Conservation (phyloP, 2,797 vertebrate genomes). For the Macrochelys suwanniensis region DNA sequence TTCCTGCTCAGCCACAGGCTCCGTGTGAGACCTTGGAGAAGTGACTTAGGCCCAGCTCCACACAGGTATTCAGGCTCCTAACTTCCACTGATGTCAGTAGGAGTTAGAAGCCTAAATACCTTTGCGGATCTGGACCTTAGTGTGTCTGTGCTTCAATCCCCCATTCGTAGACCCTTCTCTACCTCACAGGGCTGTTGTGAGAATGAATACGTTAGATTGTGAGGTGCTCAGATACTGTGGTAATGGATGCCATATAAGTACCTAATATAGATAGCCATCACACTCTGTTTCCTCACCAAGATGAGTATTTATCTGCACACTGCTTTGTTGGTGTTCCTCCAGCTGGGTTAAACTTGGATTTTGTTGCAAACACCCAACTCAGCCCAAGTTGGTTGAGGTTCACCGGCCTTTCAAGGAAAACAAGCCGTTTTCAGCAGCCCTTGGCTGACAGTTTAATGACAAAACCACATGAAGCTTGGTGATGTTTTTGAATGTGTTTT, state of each 20-base stretch:
- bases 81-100: not conserved
- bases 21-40: too few relatives aligned
- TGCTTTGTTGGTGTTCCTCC: not conserved
- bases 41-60: too few relatives aligned
- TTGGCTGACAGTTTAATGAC: not conserved
- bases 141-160: not conserved
- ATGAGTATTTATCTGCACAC: not conserved
- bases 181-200: not conserved
- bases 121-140: not conserved
- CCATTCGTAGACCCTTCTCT: not conserved
- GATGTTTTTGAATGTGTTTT: not conserved
- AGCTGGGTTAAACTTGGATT: not conserved
- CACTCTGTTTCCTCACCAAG: not conserved
- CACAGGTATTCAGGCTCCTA: not conserved
- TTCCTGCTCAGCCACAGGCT: too few relatives aligned
- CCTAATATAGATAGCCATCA: too few relatives aligned
- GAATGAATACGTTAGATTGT: not conserved
- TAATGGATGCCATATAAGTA: too few relatives aligned
- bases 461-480: not conserved
- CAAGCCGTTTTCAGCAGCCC: not conserved
- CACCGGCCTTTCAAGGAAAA: not conserved
- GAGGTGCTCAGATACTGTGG: too few relatives aligned
- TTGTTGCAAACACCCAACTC: not conserved
- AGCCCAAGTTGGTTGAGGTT: not conserved
- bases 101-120: not conserved